Percentiles rank a stretch among this genome's conserved stretches.
Conservation (phyloP, 2,113 vertebrate species). For the Rhodinocichla rosea region DNA sequence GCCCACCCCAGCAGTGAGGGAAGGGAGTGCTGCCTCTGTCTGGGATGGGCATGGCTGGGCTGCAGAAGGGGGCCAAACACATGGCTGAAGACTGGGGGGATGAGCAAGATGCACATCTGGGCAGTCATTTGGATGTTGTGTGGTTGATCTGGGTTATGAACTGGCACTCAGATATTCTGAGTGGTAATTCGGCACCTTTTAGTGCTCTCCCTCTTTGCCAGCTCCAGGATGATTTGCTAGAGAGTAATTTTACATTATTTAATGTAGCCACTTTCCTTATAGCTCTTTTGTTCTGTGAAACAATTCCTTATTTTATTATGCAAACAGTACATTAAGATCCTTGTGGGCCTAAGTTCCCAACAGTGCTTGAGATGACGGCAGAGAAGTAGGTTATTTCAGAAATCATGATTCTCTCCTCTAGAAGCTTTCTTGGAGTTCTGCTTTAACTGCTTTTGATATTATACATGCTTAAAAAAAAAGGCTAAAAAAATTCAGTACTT, state of each 20-base stretch:
- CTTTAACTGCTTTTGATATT: conserved; percentile 44
- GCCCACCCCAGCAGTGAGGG: not conserved
- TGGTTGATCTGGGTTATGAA: not conserved
- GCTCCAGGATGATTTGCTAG: not conserved
- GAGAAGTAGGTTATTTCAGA: conserved; percentile 47
- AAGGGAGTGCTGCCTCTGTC: not conserved
- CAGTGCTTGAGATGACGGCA: not conserved
- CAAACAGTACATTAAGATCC: conserved; percentile 56
- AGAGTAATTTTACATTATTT: conserved; percentile 56
- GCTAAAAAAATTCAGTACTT: not conserved
- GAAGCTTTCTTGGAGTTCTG: conserved; percentile 33
- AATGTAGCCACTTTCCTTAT: conserved; percentile 43
- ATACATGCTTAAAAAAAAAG: not conserved
- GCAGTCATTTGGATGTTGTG: accelerated
- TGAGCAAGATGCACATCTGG: not conserved
- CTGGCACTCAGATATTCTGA: not conserved
- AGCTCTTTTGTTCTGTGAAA: conserved; percentile 38
- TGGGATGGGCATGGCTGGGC: not conserved
- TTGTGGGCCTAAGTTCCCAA: conserved; percentile 42
- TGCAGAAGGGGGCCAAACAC: not conserved
- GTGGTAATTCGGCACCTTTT: conserved; percentile 28
- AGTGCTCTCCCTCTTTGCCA: not conserved
- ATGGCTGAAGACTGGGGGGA: not conserved
- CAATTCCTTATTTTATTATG: conserved; percentile 60
- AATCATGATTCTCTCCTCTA: conserved; percentile 48